Conservation (phyloP, 2,888 invertebrate genomes). For the Athripsodes cinereus region DNA sequence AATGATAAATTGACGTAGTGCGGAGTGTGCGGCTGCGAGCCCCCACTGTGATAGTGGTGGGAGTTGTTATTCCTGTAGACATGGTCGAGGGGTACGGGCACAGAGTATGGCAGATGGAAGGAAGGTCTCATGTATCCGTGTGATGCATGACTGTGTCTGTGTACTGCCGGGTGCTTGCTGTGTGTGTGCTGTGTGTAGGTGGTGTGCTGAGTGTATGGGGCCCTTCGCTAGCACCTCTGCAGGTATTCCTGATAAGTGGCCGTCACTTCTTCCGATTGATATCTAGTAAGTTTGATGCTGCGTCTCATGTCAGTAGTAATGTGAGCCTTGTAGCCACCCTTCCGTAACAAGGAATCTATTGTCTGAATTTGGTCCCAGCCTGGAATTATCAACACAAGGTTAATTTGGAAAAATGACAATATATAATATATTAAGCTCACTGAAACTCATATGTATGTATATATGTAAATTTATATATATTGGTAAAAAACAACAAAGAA, state of each 20-base stretch:
- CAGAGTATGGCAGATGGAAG: conserved; percentile 5
- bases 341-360: conserved; percentile 93
- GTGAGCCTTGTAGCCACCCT: conserved; percentile 91
- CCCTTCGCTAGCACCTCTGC: conserved; percentile 69
- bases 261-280: conserved; percentile 93
- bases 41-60: background rate
- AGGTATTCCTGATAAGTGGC: conserved; percentile 81
- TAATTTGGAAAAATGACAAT: too few relatives aligned
- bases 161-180: background rate
- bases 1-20: conserved; percentile 16
- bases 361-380: conserved; percentile 99
- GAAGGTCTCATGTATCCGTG: background rate
- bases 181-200: conserved; percentile 32
- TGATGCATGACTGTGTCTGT: background rate
- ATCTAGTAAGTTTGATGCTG: conserved; percentile 89
- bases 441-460: too few relatives aligned
- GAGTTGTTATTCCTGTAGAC: background rate
- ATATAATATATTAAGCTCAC: too few relatives aligned
- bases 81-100: background rate
- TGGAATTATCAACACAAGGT: conserved; percentile 38
- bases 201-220: conserved; percentile 40
- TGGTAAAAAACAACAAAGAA: too few relatives aligned
- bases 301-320: conserved; percentile 85
- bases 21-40: background rate
- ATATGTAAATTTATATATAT: too few relatives aligned